phyloP scores from a whole-genome alignment of 2,113 vertebrate species.

The Edolisoma coerulescens region DNA sequence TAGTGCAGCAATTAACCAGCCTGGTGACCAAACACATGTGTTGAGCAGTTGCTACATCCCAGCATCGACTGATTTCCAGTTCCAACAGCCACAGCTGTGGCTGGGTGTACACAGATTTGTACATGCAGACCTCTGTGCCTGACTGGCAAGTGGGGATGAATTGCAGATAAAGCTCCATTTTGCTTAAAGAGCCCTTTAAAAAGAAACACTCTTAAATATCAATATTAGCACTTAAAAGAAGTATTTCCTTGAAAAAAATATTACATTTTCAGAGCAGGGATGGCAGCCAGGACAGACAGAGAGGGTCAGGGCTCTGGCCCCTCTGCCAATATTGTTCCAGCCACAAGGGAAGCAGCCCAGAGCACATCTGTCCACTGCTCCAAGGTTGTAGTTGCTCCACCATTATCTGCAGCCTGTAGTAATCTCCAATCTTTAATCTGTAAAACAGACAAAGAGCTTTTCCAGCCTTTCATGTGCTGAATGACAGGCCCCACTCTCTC shows the following conservation, averaged over 20 bases:
- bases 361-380: neutral
- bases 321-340: neutral
- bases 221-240: neutral
- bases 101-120: neutral
- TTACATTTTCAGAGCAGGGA: neutral
- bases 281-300: neutral
- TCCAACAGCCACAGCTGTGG: neutral
- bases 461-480: slow-evolving; percentile 28
- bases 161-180: slow-evolving; percentile 30
- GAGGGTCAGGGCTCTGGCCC: neutral
- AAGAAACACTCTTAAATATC: neutral
- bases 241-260: neutral
- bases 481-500: neutral
- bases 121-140: slow-evolving; percentile 6
- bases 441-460: slow-evolving; percentile 11
- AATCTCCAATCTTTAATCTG: slow-evolving; percentile 21
- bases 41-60: slow-evolving; percentile 43
- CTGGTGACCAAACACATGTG: slow-evolving; percentile 49
- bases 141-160: slow-evolving; percentile 64
- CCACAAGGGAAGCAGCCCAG: neutral
- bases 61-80: slow-evolving; percentile 42
- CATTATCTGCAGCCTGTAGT: neutral
- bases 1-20: slow-evolving; percentile 59
- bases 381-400: neutral
- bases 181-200: neutral